Evolutionary conservation across 1,140 invertebrate genomes (phyloP), one percentile per base, ranked within the genome.

Genomic region (Caerostris extrusa): DNA sequence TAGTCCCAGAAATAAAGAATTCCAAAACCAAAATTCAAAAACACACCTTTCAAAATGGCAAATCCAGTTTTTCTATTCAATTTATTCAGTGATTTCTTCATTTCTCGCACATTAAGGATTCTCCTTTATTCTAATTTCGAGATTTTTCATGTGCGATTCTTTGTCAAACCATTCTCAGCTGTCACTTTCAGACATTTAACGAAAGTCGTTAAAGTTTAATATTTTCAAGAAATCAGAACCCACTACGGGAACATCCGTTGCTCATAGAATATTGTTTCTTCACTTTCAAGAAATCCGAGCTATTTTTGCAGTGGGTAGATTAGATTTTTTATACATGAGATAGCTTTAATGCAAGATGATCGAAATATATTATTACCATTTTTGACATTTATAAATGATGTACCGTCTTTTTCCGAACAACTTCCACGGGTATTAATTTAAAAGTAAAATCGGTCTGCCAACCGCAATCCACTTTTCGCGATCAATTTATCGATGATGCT

Each of bases 151-250:
- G 34, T 82, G 34, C 12, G 19, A 71, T 57, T 53, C 90, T 91
- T 91, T 91, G 77, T 91, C 90, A 91, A 91, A 91, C 8, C 56
- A 57, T 53, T 53, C 86, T 64, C 50, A 14, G 10, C 90, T 91
- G 90, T 82, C 90, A 91, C 56, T 60, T 61, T n/a, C 90, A 91
- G 90, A 82, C 60, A 83, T 81, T 60, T 60, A 91, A 83, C 55
- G 67, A 91, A 58, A 82, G 90, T 82, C 90, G 56, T 82, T 91
- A 91, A 91, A 91, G 55, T 91, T 91, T 77, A 91, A 91, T 91
- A 91, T 82, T 91, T 85, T 85, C 83, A 10, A 85, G 56, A 85
- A 58, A 58, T 85, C 56, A 1, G 14, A 34, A 81, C 8, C 53
- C 17, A 12, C 56, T 12, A 12, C 10, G 10, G 71, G 7, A 53